phyloP scores from a whole-genome alignment of 2,888 invertebrate species.

The Thymelicus sylvestris region DNA sequence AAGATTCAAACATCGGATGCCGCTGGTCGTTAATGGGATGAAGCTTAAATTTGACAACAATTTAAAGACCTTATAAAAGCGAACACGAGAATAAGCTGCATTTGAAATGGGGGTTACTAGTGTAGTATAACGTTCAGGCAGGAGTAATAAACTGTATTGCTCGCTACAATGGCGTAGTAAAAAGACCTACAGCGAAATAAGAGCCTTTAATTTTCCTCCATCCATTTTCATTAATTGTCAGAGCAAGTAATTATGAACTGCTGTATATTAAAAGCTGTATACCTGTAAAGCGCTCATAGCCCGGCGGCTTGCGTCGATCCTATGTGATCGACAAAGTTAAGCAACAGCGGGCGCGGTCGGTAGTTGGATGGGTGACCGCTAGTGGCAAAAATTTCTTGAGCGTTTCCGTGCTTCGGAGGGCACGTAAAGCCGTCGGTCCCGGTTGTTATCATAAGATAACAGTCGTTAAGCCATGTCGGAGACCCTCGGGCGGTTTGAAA shows the following conservation, averaged over 20 bases:
- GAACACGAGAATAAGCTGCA: background rate
- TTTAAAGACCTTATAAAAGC: constrained; percentile 6
- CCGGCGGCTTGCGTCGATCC: no score
- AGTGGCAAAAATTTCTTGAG: no score
- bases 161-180: constrained; percentile 25
- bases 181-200: constrained; percentile 28
- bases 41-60: background rate
- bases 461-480: no score
- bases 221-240: constrained; percentile 37
- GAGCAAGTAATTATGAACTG: constrained; percentile 35
- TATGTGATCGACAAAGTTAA: no score
- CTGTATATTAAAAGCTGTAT: constrained; percentile 33
- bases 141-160: constrained; percentile 22
- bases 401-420: no score
- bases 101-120: constrained; percentile 9
- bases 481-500: no score
- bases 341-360: no score
- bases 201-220: constrained; percentile 31
- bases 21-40: background rate
- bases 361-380: no score
- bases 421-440: no score
- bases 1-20: background rate
- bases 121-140: constrained; percentile 1
- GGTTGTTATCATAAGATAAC: no score
- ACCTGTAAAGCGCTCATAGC: constrained; percentile 33